A percentile compares a stretch with the other conserved stretches of the same genome.
Conservation (phyloP, 2,797 vertebrate genomes). For the Heterohyrax brucei region DNA sequence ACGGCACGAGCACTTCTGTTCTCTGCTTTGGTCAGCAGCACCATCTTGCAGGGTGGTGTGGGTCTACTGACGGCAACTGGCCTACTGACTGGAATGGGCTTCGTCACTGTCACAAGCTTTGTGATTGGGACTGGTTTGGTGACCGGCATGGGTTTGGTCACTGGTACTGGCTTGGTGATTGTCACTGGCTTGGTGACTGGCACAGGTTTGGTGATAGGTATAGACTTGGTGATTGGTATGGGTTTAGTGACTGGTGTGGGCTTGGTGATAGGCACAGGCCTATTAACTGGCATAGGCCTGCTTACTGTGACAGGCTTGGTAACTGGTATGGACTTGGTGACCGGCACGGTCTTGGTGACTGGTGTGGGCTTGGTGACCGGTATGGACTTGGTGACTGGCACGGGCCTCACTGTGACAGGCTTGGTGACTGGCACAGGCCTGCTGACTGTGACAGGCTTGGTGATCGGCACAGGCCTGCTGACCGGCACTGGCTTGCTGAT, state of each 20-base stretch:
- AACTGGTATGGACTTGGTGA: neutral
- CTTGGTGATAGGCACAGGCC: neutral
- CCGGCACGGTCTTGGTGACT: neutral
- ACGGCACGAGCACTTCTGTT: constrained; percentile 92
- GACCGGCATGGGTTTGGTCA: constrained; percentile 73
- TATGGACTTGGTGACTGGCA: constrained; percentile 40
- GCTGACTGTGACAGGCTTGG: constrained; percentile 9
- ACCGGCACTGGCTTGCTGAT: constrained; percentile 83
- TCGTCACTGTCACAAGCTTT: constrained; percentile 77
- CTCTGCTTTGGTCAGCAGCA: constrained; percentile 89
- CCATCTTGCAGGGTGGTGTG: constrained; percentile 80
- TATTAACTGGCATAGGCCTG: neutral
- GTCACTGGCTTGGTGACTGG: constrained; percentile 44
- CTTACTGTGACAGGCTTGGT: neutral
- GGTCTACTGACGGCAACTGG: constrained; percentile 83
- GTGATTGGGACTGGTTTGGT: constrained; percentile 75
- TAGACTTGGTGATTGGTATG: neutral
- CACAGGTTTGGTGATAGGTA: constrained; percentile 17
- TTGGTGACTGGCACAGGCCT: constrained; percentile 64
- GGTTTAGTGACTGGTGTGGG: constrained; percentile 79
- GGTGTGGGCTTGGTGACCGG: constrained; percentile 64
- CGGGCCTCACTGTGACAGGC: constrained; percentile 5
- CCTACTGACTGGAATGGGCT: constrained; percentile 81
- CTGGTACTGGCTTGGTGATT: constrained; percentile 54
- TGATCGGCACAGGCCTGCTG: constrained; percentile 66